Percentiles rank a stretch among this genome's conserved stretches.
These are phyloP conservation scores for Drosophila pandora DNA, from an alignment of 1,140 invertebrate genomes.

Conservation along the genomic window DNA sequence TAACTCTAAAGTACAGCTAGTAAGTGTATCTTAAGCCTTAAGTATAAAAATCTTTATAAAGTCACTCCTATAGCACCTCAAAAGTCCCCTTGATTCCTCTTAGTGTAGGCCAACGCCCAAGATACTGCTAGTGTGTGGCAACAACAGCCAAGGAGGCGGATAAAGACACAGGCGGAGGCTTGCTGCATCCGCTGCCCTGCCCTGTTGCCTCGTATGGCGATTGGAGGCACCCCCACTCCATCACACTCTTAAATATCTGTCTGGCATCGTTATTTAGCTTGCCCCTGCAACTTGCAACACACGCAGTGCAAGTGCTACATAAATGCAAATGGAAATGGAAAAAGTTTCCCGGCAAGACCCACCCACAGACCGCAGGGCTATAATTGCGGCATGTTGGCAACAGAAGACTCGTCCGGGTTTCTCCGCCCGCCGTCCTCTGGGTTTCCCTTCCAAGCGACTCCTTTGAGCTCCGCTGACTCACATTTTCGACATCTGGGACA, in stretches of 20 bases:
- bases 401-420: conserved; percentile 21
- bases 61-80: background rate
- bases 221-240: background rate
- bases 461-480: conserved; percentile 37
- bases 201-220: conserved; percentile 19
- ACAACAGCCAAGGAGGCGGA: background rate
- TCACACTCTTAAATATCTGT: conserved; percentile 23
- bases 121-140: too few species aligned
- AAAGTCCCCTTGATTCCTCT: background rate
- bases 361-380: conserved; percentile 39
- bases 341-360: conserved; percentile 26
- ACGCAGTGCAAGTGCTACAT: conserved; percentile 14
- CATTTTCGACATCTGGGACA: conserved; percentile 46
- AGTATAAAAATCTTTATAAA: too few species aligned
- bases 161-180: conserved; percentile 19
- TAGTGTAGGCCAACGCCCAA: conserved; percentile 33
- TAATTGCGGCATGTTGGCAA: conserved; percentile 60
- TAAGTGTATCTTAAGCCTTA: too few species aligned
- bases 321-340: conserved; percentile 34
- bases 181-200: conserved; percentile 4
- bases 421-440: background rate
- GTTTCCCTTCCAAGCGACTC: conserved; percentile 12
- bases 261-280: conserved; percentile 48
- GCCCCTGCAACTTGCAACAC: conserved; percentile 36
- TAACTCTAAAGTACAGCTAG: too few species aligned